Evolutionary conservation across 2,113 vertebrate species (phyloP).

Genomic region (Cryptotis parvus): DNA sequence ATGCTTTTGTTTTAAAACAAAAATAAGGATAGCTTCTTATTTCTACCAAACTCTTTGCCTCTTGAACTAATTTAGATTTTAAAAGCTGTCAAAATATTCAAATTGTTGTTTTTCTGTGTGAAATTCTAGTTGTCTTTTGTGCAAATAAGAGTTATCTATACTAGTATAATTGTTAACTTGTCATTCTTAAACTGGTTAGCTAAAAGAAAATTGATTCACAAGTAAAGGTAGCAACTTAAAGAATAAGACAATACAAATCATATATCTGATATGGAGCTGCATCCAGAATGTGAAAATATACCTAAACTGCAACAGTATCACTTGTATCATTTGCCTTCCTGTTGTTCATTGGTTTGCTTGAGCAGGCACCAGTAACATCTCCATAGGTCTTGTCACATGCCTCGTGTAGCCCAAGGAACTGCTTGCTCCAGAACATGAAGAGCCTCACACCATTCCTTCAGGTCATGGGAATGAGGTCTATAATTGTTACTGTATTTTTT

Average conservation of each 20-base stretch:
- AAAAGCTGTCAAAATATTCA: background rate
- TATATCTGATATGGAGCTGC: background rate
- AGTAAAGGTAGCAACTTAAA: background rate
- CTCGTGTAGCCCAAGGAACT: too few relatives aligned
- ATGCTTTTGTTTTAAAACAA: background rate
- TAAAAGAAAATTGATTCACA: constrained; percentile 15
- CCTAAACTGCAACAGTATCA: background rate
- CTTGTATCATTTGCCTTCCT: too few relatives aligned
- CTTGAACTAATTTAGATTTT: background rate
- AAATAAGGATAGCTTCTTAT: background rate
- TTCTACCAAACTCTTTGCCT: background rate
- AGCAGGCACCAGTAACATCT: too few relatives aligned
- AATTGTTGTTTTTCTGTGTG: background rate
- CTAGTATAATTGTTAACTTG: background rate
- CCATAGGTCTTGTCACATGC: too few relatives aligned
- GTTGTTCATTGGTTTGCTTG: too few relatives aligned
- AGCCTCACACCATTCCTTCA: too few relatives aligned
- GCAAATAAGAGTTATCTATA: constrained; percentile 17
- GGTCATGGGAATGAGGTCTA: too few relatives aligned
- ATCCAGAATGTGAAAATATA: background rate
- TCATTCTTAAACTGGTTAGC: background rate
- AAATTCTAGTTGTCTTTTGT: background rate
- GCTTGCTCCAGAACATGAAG: too few relatives aligned
- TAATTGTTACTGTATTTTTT: too few relatives aligned
- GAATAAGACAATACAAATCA: background rate